These are phyloP conservation scores for Brachionus manjavacas DNA, from an alignment of 1,140 invertebrate genomes.

Conservation along the genomic window DNA sequence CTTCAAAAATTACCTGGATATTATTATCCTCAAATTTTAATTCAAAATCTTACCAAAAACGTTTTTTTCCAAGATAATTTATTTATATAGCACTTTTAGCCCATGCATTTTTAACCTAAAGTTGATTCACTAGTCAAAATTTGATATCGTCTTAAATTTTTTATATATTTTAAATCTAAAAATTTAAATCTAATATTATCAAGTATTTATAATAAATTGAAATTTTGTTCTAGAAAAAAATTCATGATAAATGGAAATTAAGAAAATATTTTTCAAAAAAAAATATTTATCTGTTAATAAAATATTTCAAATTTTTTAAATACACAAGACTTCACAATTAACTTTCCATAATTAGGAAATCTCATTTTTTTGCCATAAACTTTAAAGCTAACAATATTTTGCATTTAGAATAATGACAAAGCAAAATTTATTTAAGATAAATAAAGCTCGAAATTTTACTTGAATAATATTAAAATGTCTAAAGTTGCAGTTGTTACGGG, in stretches of 20 bases:
- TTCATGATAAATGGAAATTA: background rate
- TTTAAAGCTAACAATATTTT: background rate
- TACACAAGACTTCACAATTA: background rate
- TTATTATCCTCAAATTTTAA: no score
- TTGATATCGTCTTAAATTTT: no score
- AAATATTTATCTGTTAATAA: background rate
- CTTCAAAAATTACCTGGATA: no score
- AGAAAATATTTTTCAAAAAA: background rate
- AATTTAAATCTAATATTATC: no score
- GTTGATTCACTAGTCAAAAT: no score
- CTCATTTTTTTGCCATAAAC: background rate
- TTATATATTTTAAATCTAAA: no score
- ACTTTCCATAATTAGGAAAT: background rate
- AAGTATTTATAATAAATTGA: no score
- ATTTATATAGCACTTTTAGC: no score
- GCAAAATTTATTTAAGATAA: background rate
- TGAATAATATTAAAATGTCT: slow-evolving; percentile 29
- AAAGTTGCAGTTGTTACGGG: slow-evolving; percentile 42
- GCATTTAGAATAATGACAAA: background rate
- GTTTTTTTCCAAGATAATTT: no score
- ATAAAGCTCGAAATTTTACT: background rate
- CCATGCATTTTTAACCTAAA: no score
- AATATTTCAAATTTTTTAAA: background rate
- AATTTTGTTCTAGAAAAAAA: background rate
- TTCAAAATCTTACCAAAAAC: no score